A percentile compares a stretch with the other conserved stretches of the same genome.
Evolutionary conservation across 2,888 invertebrate genomes (phyloP).

Genomic region (Leptura quadrifasciata): DNA sequence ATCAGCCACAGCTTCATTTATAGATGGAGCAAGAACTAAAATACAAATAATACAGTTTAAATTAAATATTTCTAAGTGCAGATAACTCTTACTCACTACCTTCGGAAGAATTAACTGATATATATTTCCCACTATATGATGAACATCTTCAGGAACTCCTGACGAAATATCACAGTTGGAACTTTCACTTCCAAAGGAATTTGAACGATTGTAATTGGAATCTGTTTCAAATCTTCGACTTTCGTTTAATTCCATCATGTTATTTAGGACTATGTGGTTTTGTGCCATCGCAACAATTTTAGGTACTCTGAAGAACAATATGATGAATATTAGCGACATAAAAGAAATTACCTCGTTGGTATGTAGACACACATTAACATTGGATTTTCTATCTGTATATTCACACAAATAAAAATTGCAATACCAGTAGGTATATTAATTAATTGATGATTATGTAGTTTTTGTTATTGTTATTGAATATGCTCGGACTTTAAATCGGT

Average conservation of each 20-base stretch:
- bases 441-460: too few species aligned
- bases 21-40: not conserved
- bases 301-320: not conserved
- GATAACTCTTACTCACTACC: not conserved
- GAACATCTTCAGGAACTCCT: not conserved
- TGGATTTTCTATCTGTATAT: too few species aligned
- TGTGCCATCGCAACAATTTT: constrained; percentile 4
- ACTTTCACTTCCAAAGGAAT: not conserved
- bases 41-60: not conserved
- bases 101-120: not conserved
- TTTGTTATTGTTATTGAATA: too few species aligned
- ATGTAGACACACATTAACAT: not conserved
- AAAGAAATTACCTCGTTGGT: not conserved
- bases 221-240: not conserved
- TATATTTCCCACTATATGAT: not conserved
- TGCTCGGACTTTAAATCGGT: too few species aligned
- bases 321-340: not conserved
- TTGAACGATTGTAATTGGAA: not conserved
- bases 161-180: not conserved
- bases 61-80: not conserved
- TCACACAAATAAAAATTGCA: too few species aligned
- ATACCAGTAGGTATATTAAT: too few species aligned
- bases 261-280: not conserved
- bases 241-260: not conserved
- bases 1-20: not conserved